Evolutionary conservation across 2,888 invertebrate genomes (phyloP).

Genomic region (Mayetiola destructor): DNA sequence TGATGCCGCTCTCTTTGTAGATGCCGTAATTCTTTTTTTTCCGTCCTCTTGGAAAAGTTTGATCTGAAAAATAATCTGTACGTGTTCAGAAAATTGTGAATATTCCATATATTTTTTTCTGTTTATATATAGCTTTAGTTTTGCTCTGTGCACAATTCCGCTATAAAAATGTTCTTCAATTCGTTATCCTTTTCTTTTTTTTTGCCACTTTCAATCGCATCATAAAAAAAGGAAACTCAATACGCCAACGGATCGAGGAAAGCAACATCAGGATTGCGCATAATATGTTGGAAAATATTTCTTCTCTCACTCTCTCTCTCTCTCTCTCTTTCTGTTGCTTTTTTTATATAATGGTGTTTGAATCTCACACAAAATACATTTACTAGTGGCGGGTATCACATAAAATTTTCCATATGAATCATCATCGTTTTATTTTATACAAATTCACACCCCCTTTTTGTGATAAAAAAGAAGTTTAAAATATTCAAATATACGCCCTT

Average conservation of each 20-base stretch:
- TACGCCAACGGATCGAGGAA: neutral
- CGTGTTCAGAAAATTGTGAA: constrained; percentile 8
- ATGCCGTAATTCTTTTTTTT: neutral
- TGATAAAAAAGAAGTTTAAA: constrained; percentile 11
- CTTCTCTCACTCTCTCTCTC: neutral
- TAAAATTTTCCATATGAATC: constrained; percentile 9
- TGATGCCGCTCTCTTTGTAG: neutral
- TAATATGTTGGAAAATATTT: neutral
- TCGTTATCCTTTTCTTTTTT: neutral
- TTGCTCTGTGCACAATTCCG: constrained; percentile 4
- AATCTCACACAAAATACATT: neutral
- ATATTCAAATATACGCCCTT: constrained; percentile 13
- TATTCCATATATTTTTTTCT: constrained; percentile 10
- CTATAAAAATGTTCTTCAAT: too few species aligned
- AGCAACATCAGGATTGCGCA: neutral
- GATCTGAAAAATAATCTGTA: constrained; percentile 11
- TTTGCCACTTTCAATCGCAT: neutral
- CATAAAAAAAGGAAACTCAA: too few species aligned
- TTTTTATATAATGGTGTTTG: neutral
- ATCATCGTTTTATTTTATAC: constrained; percentile 11
- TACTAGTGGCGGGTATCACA: neutral
- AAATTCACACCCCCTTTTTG: constrained; percentile 13
- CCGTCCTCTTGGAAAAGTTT: neutral
- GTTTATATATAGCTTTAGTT: too few species aligned
- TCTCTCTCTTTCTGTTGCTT: neutral